Base-by-base conservation (phyloP, 2,113 vertebrate species). In the Tragelaphus buxtoni region DNA sequence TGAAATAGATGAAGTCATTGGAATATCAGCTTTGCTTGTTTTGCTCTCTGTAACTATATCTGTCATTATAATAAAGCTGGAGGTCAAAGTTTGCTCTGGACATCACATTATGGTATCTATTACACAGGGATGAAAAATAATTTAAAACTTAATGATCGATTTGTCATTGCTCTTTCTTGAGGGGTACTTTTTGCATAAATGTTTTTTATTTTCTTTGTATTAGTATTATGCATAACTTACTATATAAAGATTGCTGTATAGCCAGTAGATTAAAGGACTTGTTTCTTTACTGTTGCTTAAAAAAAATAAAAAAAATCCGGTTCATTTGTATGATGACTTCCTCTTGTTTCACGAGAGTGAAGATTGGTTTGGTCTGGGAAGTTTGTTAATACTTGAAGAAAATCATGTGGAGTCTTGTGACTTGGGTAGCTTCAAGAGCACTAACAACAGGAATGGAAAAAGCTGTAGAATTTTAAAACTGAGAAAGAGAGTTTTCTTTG, bases 311-410 rank as follows among this genome's bases (percentile, higher is more conserved):
- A 74, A 74, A 90, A 88, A 26, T 88, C 47, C 79, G 24, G 9
- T 92, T 58, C 11, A 74, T 90, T 95, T 95, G 7, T 42, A n/a
- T 94, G 49, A 56, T 76, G 22, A 53, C 69, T 92, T 26, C 51
- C 93, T 49, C 11, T 92, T 84, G n/a, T 88, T 95, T 92, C 56
- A 63, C 7, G 17, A 51, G 42, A 35, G 28, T 88, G 42, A 79
- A 86, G 35, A 55, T 76, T 92, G 20, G 22, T 91, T 74, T 90
- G 35, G 39, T 88, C 91, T 92, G 28, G 53, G 83, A 80, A 63
- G 94, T 49, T 83, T 69, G n/a, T 95, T 90, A 92, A 39, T 95
- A 90, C 39, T 92, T 95, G 35, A 88, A 53, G 69, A 94, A 39
- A 81, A 35, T 56, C 24, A 72, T 39, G 14, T 72, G 45, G 39